These are phyloP conservation scores for Polypedilum vanderplanki DNA, from an alignment of 1,140 invertebrate genomes.

Conservation along the genomic window DNA sequence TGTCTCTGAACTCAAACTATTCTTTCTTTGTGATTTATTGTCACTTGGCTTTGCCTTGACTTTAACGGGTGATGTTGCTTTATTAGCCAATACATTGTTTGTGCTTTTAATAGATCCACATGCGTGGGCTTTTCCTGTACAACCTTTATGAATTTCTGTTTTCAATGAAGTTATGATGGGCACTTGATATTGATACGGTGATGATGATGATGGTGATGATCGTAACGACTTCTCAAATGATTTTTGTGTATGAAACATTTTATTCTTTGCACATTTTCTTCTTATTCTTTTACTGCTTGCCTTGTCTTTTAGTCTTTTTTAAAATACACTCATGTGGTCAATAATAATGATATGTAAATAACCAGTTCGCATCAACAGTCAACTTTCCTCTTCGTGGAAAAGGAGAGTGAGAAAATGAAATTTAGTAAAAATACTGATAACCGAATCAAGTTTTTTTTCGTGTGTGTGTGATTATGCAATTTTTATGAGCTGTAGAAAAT, in stretches of 20 bases:
- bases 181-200: conserved; percentile 35
- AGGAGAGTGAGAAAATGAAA: neutral
- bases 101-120: conserved; percentile 50
- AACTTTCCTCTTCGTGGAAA: neutral
- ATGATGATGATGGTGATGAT: conserved; percentile 36
- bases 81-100: conserved; percentile 17
- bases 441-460: neutral
- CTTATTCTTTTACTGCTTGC: neutral
- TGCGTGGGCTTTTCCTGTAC: conserved; percentile 63
- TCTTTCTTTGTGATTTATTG: conserved; percentile 42
- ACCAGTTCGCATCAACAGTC: neutral
- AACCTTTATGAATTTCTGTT: conserved; percentile 58
- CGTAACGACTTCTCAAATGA: conserved; percentile 59
- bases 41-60: conserved; percentile 32
- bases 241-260: conserved; percentile 55
- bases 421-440: neutral
- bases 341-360: neutral
- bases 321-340: neutral
- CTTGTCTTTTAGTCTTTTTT: neutral
- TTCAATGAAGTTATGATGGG: conserved; percentile 49
- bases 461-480: neutral
- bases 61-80: conserved; percentile 30
- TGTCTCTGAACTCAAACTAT: conserved; percentile 51
- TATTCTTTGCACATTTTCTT: conserved; percentile 17
- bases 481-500: neutral